Base-by-base conservation (phyloP, 23 tunicate genomes). In the Ciona savignyi region DNA sequence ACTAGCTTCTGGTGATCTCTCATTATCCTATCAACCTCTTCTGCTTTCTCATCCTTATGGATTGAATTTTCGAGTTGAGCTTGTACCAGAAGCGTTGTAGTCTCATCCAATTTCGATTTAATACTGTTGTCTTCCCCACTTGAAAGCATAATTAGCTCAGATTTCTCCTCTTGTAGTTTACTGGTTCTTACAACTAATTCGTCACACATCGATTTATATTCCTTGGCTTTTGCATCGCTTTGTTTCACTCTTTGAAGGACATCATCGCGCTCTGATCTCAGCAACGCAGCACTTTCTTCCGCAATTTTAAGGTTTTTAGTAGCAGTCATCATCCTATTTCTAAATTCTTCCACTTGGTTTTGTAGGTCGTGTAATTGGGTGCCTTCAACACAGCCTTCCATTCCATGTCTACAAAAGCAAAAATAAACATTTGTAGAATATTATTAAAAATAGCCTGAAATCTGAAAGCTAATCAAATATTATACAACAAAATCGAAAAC, bases 131-230 rank as follows among this genome's bases (percentile, higher is more conserved):
- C 22, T 76, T 76, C 65, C 33, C 70, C 20, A 35, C 62, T 28
- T 70, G 66, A 15, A 51, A 31, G 49, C 70, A 66, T 66, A 1
- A 80, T 80, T 60, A 80, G 29, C 60, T 80, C 77, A 29, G 28
- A 60, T 33, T 80, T 80, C 63, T 80, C 84, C 35, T 80, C 77
- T 27, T 80, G 77, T 9, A 80, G 56, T 2, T 33, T 70, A 33
- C 49, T 62, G 22, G 35, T 71, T 60, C 71, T 34, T 1, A 77
- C 70, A 9, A 63, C 33, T 28, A 80, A 70, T 19, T 71, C 34
- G 32, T 80, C 84, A 33, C 77, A 80, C 4, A 35, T 27, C 26
- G 27, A 63, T 27, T 80, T 77, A 1, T 70, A 6, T 61, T 62
- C 30, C 1, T 67, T 65, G 28, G n/a, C n/a, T n/a, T n/a, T n/a